Percentiles rank a stretch among this genome's conserved stretches.
These are phyloP conservation scores for Prunella himalayana DNA, from an alignment of 2,113 vertebrate species.

Conservation along the genomic window DNA sequence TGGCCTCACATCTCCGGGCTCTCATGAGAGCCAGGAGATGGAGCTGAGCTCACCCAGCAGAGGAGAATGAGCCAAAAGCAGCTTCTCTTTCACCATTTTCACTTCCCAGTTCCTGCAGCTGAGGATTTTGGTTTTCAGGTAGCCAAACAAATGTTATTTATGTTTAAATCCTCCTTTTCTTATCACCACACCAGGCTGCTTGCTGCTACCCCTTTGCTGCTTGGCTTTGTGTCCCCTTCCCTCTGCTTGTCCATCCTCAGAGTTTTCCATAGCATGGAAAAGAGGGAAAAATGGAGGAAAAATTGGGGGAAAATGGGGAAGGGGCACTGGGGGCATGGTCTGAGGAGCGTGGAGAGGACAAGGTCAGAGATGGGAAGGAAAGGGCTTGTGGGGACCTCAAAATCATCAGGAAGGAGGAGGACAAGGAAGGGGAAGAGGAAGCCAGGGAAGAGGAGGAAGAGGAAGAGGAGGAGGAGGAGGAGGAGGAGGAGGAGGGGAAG, in stretches of 20 bases:
- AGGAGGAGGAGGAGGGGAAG: too few relatives aligned
- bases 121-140: not conserved
- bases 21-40: not conserved
- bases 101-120: accelerated
- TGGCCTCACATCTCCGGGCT: not conserved
- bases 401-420: too few relatives aligned
- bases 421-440: not conserved
- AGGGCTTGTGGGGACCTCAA: not conserved
- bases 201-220: not conserved
- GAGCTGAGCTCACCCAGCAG: not conserved
- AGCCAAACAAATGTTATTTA: not conserved
- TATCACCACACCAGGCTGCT: not conserved
- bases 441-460: not conserved
- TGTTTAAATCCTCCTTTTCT: not conserved
- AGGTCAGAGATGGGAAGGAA: not conserved
- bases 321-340: too few relatives aligned
- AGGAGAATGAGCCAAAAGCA: not conserved
- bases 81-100: not conserved
- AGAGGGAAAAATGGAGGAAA: not conserved
- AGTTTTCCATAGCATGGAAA: not conserved
- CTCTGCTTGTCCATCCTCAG: not conserved
- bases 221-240: not conserved
- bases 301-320: not conserved
- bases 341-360: not conserved
- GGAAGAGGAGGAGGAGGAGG: not conserved